These are phyloP conservation scores for Mastacembelus armatus DNA, from an alignment of 2,797 vertebrate genomes.

Conservation along the genomic window DNA sequence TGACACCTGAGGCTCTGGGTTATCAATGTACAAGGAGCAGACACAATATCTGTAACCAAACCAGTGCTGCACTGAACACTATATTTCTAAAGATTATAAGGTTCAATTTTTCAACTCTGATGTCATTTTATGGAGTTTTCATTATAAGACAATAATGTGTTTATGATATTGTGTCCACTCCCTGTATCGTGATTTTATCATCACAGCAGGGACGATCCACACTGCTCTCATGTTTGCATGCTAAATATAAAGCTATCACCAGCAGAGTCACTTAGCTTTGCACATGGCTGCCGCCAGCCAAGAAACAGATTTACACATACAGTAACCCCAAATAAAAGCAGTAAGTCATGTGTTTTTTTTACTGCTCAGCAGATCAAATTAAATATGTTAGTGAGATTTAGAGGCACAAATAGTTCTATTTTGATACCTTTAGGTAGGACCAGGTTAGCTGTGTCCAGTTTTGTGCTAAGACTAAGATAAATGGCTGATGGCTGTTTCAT, in stretches of 20 bases:
- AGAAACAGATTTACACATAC: not conserved
- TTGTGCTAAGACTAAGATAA: constrained; percentile 5
- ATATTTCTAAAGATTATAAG: constrained; percentile 11
- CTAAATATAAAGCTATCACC: constrained; percentile 1
- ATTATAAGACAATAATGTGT: not conserved
- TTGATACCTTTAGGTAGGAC: not conserved
- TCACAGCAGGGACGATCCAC: not conserved
- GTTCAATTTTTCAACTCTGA: not conserved
- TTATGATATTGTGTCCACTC: constrained; percentile 29
- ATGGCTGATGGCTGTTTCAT: not conserved
- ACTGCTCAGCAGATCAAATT: too few relatives aligned
- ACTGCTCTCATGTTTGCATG: not conserved
- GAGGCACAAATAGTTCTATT: not conserved
- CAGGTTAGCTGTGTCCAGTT: not conserved
- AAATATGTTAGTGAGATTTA: not conserved
- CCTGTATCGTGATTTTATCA: not conserved
- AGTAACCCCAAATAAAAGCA: not conserved
- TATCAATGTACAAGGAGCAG: constrained; percentile 18
- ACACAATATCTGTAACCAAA: constrained; percentile 30
- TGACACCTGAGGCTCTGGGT: constrained; percentile 47
- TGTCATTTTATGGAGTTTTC: not conserved
- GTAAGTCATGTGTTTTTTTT: constrained; percentile 1
- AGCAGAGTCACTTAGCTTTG: constrained; percentile 27
- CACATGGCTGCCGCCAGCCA: not conserved
- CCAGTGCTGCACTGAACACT: constrained; percentile 19